A percentile compares a stretch with the other conserved stretches of the same genome.
These are phyloP conservation scores for Columba janthina DNA, from an alignment of 2,113 vertebrate species.

Conservation along the genomic window DNA sequence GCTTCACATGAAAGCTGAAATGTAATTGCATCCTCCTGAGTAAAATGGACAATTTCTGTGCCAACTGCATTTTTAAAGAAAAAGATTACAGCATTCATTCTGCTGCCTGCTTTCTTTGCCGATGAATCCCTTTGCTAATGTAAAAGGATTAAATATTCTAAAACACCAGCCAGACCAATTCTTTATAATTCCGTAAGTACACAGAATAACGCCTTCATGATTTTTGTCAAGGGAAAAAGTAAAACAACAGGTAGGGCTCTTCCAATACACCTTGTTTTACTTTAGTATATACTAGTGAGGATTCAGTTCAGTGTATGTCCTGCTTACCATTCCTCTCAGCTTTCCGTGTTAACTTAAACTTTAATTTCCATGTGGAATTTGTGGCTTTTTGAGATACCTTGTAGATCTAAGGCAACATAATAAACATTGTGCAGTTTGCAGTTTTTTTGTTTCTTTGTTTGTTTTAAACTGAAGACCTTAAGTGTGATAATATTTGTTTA, in stretches of 20 bases:
- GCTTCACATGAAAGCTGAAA: conserved; percentile 58
- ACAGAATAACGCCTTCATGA: not conserved
- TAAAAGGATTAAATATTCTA: conserved; percentile 35
- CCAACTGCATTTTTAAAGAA: conserved; percentile 21
- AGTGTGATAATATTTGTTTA: not conserved
- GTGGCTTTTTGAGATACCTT: not conserved
- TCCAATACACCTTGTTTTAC: not conserved
- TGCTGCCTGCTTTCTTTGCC: not conserved
- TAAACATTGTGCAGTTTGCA: not conserved
- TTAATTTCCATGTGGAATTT: not conserved
- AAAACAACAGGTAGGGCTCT: not conserved
- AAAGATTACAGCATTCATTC: conserved; percentile 38
- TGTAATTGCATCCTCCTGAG: conserved; percentile 48
- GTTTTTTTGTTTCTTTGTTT: not conserved
- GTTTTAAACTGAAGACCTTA: not conserved
- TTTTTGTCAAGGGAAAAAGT: not conserved
- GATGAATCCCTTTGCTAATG: not conserved
- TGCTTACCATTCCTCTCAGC: not conserved
- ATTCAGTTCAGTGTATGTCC: not conserved
- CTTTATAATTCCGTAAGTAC: not conserved
- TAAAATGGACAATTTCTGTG: conserved; percentile 57
- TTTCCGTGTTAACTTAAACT: not conserved
- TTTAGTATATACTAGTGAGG: not conserved
- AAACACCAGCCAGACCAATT: conserved; percentile 9
- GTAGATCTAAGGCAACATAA: not conserved